These are phyloP conservation scores for Strix uralensis DNA, from an alignment of 2,113 vertebrate species.

Conservation along the genomic window DNA sequence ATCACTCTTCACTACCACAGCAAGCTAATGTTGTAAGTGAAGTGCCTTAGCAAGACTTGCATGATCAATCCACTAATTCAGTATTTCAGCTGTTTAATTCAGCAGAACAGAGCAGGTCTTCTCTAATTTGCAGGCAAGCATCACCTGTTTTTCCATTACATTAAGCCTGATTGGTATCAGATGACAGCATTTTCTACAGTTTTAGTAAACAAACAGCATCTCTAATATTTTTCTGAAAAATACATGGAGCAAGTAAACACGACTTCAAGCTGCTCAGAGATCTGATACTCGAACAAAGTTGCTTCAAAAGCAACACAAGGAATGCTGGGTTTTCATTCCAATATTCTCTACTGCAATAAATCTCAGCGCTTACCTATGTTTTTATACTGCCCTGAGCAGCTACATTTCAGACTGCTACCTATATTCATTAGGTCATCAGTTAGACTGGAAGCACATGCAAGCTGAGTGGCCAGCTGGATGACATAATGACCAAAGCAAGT, in stretches of 20 bases:
- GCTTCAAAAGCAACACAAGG: neutral
- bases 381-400: neutral
- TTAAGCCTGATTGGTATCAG: neutral
- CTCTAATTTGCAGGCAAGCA: neutral
- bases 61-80: neutral
- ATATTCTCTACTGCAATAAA: neutral
- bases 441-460: neutral
- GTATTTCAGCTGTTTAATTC: neutral
- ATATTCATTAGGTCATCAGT: neutral
- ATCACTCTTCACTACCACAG: no score
- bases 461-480: neutral
- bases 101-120: neutral
- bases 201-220: neutral
- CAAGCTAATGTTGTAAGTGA: neutral
- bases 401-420: neutral
- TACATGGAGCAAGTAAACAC: neutral
- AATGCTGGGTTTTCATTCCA: neutral
- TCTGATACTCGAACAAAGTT: neutral
- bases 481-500: neutral
- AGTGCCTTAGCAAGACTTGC: neutral
- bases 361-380: neutral
- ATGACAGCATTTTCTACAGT: neutral
- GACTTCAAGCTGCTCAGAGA: neutral
- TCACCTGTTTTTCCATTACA: neutral
- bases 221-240: neutral